Evolutionary conservation across 2,113 vertebrate species (phyloP), one percentile per base, ranked within the genome.

Genomic region (Caranx ignobilis): DNA sequence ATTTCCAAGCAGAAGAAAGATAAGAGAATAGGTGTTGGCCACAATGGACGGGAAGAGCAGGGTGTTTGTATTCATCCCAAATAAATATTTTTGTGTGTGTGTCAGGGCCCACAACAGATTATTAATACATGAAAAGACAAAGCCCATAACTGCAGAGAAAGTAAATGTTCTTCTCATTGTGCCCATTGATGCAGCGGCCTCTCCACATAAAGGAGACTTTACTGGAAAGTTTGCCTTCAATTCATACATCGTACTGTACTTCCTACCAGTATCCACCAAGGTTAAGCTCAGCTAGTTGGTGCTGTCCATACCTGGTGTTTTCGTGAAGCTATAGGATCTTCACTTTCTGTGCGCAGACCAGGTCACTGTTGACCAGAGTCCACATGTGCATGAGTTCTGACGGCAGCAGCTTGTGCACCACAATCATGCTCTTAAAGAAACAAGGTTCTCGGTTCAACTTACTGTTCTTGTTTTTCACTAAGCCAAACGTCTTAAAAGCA

Each of bases 361-460:
- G 95, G 63, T 97, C 96, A 81, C 96, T 92, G 63, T 98, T 96
- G 48, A 99, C 96, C 88, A 98, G 92, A 71, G 94, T 88, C 98
- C 98, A 99, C 98, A 99, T 99, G 69, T 87, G 86, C 71, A 96
- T 85, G 75, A 99, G 92, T 4, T 99, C 98, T 0, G 83, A 48
- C 0, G 98, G 98, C 12, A 98, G 94, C 79, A 99, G 93, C 95
- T 99, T 99, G 94, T 99, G 98, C 32, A 99, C 98, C 9, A 99
- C 97, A 1, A 99, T 93, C 97, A 99, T 96, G 91, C 91, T 93
- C 77, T 93, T 96, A 90, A 95, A 99, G 62, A 99, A 98, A 81
- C 98, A 99, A 0, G 98, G 98, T 85, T 99, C 98, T 83, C 91
- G 95, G 92, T 99, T 99, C 95, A 99, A 84, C 84, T 96, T 97